These are phyloP conservation scores for Mechanitis mazaeus DNA, from an alignment of 2,888 invertebrate genomes.

Conservation along the genomic window DNA sequence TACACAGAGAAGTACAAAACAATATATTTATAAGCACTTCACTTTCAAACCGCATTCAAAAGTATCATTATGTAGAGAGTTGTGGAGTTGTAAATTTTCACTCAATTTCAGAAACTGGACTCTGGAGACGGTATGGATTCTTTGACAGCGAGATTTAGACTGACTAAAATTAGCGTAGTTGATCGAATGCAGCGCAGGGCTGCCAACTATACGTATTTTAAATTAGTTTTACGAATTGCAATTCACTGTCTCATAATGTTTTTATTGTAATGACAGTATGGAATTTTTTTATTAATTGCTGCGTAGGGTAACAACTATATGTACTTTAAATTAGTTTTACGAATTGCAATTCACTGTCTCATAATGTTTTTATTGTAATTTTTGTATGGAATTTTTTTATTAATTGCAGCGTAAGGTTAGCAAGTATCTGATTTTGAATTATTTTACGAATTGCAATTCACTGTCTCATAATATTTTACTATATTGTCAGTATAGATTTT, in stretches of 20 bases:
- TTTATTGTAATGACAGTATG: not conserved
- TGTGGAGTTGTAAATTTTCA: constrained; percentile 14
- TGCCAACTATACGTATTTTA: constrained; percentile 28
- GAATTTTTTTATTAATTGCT: not conserved
- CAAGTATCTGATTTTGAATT: too few species aligned
- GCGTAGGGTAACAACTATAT: too few species aligned
- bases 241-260: constrained; percentile 1
- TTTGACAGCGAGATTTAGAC: constrained; percentile 67
- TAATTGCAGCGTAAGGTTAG: too few species aligned
- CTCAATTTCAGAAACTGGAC: constrained; percentile 20
- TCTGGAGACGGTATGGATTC: constrained; percentile 29
- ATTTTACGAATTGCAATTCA: too few species aligned
- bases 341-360: too few species aligned
- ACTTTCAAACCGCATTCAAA: not conserved
- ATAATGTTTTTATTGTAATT: too few species aligned
- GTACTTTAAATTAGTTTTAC: too few species aligned
- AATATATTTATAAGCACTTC: not conserved
- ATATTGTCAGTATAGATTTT: too few species aligned
- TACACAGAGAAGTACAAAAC: constrained; percentile 10
- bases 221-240: constrained; percentile 11
- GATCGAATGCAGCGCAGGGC: constrained; percentile 43
- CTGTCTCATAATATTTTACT: too few species aligned
- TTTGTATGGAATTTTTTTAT: too few species aligned
- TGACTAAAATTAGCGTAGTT: constrained; percentile 69
- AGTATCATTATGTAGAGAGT: not conserved